These are phyloP conservation scores for Rhopalosiphum nymphaeae DNA, from an alignment of 2,888 invertebrate genomes.

Conservation along the genomic window DNA sequence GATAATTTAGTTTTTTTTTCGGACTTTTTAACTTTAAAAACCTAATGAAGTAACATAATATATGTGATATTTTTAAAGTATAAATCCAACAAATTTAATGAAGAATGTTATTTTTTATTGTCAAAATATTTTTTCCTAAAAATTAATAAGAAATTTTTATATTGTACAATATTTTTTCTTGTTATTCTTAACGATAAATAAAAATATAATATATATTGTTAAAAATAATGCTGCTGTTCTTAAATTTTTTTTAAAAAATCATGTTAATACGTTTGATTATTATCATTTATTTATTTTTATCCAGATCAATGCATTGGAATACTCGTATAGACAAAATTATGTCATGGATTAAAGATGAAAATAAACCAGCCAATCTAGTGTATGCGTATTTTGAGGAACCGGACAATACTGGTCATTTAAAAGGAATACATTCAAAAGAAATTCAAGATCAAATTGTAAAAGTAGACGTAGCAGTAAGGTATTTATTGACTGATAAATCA, in stretches of 20 bases:
- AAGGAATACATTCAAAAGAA: slow-evolving; percentile 73
- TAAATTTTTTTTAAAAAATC: background rate
- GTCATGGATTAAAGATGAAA: slow-evolving; percentile 74
- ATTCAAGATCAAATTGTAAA: slow-evolving; percentile 71
- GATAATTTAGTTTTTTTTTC: background rate
- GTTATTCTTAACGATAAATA: no score
- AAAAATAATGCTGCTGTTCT: background rate
- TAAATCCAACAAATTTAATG: background rate
- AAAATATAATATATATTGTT: background rate
- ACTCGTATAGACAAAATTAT: slow-evolving; percentile 74
- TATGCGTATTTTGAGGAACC: slow-evolving; percentile 81
- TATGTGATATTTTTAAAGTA: background rate
- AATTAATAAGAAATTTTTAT: background rate
- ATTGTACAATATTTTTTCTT: background rate
- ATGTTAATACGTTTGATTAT: background rate
- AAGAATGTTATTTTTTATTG: background rate
- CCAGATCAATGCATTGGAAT: slow-evolving; percentile 71
- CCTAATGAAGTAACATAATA: background rate
- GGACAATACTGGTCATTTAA: slow-evolving; percentile 76
- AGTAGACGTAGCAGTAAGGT: slow-evolving; percentile 73
- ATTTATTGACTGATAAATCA: background rate
- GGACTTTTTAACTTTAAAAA: background rate
- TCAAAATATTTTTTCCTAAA: background rate
- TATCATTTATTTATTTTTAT: background rate
- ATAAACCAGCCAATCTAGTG: slow-evolving; percentile 78